Base-by-base conservation (phyloP, 2,113 vertebrate species). In the Apodemus sylvaticus region DNA sequence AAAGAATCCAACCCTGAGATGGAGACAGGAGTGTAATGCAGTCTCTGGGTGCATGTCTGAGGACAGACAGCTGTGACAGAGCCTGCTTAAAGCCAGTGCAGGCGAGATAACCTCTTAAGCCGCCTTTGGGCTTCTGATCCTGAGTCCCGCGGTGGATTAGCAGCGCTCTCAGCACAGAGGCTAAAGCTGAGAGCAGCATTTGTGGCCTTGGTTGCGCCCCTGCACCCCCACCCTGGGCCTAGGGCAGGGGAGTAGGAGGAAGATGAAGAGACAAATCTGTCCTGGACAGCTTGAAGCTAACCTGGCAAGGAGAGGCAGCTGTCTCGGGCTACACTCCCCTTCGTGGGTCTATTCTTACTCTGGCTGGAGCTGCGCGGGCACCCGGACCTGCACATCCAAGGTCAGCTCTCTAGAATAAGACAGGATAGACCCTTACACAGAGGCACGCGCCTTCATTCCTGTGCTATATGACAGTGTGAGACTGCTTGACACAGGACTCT, bases 381-480 rank as follows among this genome's bases (percentile, higher is more conserved):
- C 20, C 62, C 2, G 31, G 16, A 8, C 53, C 45, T 10, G 8
- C 51, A 24, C 8, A 53, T 9, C 64, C 17, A 68, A 53, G 22
- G 24, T 31, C 71, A 20, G n/a, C 10, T 31, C 74, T 60, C 0
- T 5, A 22, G 8, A 66, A 60, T 39, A 60, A n/a, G 5, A 0
- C n/a, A 3, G 26, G 19, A 13, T 45, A 4, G n/a, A 71, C 39
- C 73, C 5, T 0, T 34, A 3, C 36, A 13, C 29, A 53, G 34
- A 39, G 91, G 79, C 51, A 4, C 26, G 70, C 14, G 2, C 53
- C 68, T 78, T 45, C 4, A 17, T 34, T 34, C 2, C 3, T 4
- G 5, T 51, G 19, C 36, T n/a, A 3, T 0, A 1, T 36, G n/a
- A 66, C 22, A 0, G 48, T 24, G 7, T 0, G 1, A 55, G 91